Conservation (phyloP, 2,113 vertebrate species). For the Amia ocellicauda region DNA sequence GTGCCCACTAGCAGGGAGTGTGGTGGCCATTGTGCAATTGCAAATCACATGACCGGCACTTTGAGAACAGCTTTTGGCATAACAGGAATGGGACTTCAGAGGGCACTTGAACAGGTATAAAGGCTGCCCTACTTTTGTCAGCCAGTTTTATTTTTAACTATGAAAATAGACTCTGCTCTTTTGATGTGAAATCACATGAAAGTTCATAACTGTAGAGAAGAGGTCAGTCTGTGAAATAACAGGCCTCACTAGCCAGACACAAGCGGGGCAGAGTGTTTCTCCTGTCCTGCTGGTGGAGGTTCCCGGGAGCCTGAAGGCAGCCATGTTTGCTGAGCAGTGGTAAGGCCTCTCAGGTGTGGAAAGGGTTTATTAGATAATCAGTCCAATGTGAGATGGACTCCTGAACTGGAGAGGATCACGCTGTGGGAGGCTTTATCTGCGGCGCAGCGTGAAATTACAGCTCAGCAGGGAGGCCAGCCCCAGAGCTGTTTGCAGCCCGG, state of each 20-base stretch:
- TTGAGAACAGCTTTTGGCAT: no score
- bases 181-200: no score
- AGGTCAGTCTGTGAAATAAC: no score
- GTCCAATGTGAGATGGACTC: constrained; percentile 69
- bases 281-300: background rate
- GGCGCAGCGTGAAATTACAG: constrained; percentile 78
- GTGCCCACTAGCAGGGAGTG: no score
- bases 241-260: background rate
- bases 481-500: constrained; percentile 45
- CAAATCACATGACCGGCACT: no score
- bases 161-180: no score
- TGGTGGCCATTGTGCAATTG: no score
- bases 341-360: constrained; percentile 33
- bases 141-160: no score
- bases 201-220: no score
- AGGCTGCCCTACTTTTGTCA: no score
- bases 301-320: background rate
- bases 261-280: background rate
- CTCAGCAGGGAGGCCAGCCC: constrained; percentile 62
- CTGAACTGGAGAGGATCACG: constrained; percentile 81
- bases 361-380: constrained; percentile 68
- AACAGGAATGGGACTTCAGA: no score
- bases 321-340: background rate
- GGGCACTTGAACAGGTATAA: no score
- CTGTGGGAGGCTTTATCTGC: constrained; percentile 72